phyloP scores from a whole-genome alignment of 2,888 invertebrate species.

The Drosophila neotestacea region DNA sequence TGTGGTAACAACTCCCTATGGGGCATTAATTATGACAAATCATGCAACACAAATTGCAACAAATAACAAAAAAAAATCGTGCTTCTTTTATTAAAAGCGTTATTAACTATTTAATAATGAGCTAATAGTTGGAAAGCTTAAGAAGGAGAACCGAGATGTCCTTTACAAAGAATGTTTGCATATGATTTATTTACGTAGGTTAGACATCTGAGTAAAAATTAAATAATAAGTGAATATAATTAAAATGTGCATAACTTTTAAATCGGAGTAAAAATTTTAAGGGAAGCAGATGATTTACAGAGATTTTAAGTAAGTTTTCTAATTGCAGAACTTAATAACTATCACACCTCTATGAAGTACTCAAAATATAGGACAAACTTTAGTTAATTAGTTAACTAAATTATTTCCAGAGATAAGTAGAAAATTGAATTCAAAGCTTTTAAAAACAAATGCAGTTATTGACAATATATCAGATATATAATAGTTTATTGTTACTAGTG shows the following conservation, averaged over 20 bases:
- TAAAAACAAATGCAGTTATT: not conserved
- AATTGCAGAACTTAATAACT: no score
- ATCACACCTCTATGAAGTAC: no score
- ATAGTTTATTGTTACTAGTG: no score
- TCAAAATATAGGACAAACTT: no score
- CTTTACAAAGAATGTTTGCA: not conserved
- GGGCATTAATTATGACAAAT: constrained; percentile 58
- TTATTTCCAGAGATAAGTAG: no score
- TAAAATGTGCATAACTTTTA: not conserved
- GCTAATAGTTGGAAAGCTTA: constrained; percentile 16
- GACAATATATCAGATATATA: no score
- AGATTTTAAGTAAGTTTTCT: no score
- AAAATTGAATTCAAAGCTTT: no score
- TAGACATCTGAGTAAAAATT: not conserved
- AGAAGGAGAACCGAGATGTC: not conserved
- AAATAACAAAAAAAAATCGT: constrained; percentile 24
- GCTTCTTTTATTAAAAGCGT: constrained; percentile 67
- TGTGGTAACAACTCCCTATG: constrained; percentile 23
- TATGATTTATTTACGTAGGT: not conserved
- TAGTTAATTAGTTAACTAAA: not conserved
- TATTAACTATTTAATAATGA: constrained; percentile 75
- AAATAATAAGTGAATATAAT: not conserved
- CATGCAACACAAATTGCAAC: constrained; percentile 44
- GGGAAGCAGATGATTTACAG: not conserved
- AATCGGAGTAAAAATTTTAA: not conserved